A percentile compares a stretch with the other conserved stretches of the same genome.
phyloP scores from a whole-genome alignment of 2,888 invertebrate genomes.

The Acanthosepion pharaonis region DNA sequence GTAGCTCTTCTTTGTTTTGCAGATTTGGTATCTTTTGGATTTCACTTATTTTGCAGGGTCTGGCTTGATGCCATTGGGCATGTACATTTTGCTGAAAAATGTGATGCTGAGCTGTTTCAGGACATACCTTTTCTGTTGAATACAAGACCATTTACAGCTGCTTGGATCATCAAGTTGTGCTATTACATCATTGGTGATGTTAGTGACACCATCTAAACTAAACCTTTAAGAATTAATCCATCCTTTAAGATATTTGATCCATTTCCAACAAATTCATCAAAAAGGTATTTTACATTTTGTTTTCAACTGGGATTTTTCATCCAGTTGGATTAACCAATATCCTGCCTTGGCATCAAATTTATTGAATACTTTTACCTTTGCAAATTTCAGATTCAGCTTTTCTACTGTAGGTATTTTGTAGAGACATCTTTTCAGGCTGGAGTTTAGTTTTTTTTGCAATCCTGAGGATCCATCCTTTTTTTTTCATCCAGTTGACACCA shows the following conservation, averaged over 20 bases:
- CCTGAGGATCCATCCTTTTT: too few species aligned
- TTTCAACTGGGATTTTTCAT: slow-evolving; percentile 50
- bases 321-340: slow-evolving; percentile 52
- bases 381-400: slow-evolving; percentile 53
- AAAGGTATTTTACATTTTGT: slow-evolving; percentile 53
- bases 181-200: slow-evolving; percentile 51
- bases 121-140: slow-evolving; percentile 51
- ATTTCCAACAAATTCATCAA: slow-evolving; percentile 51
- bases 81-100: slow-evolving; percentile 51
- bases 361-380: slow-evolving; percentile 50
- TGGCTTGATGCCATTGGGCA: too few species aligned
- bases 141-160: slow-evolving; percentile 49
- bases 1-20: slow-evolving; percentile 47
- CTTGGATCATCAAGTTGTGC: slow-evolving; percentile 48
- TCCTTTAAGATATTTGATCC: slow-evolving; percentile 53
- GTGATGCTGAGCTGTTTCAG: slow-evolving; percentile 47
- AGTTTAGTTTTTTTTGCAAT: too few species aligned
- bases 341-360: slow-evolving; percentile 55
- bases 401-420: slow-evolving; percentile 49
- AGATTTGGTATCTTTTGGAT: too few species aligned
- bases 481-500: too few species aligned
- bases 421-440: too few species aligned
- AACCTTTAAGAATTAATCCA: slow-evolving; percentile 52
- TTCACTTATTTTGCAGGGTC: too few species aligned
- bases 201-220: slow-evolving; percentile 40